Evolutionary conservation across 2,888 invertebrate genomes (phyloP), one percentile per base, ranked within the genome.

Genomic region (Synanthedon myopaeformis): DNA sequence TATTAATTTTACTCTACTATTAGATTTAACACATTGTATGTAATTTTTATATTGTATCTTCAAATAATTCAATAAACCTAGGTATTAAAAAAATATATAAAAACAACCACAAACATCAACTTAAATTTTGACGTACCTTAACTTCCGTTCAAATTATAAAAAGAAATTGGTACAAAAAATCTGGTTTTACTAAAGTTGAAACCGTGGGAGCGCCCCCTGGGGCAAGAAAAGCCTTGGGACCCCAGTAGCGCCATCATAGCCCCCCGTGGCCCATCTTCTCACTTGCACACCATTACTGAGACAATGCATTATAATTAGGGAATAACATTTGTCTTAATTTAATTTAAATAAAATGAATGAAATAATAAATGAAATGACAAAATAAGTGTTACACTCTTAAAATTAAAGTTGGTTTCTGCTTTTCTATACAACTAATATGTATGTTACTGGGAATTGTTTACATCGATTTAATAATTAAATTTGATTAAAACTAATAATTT

Each of bases 251-350:
- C 67, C 68, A 62, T 57, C 61, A 55, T 53, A 60, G 65, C 66
- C 67, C 67, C 76, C 76, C 56, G 57, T 56, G 42, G 66, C 63
- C 57, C 64, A 23, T 57, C 68, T 68, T 69, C 70, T 70, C 76
- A 70, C 75, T 74, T 70, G 65, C 58, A 58, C 51, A 48, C 42
- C 54, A 58, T 58, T 57, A 55, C 58, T 55, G 56, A 57, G 51
- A 56, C 56, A 57, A 57, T 53, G 54, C 55, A 58, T 57, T 51
- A 54, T 59, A 59, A 61, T 61, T 61, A 60, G 52, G 50, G 52
- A 54, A 56, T 57, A 57, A 61, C 13, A 55, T 54, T 55, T 61
- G 58, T 58, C 58, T 57, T 45, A 45, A 45, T 49, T 17, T 17
- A 49, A 49, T 49, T 49, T 49, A 6, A 23, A 23, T 23, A 23